These are phyloP conservation scores for Cryptocephalus moraei DNA, from an alignment of 2,888 invertebrate species.

Conservation along the genomic window DNA sequence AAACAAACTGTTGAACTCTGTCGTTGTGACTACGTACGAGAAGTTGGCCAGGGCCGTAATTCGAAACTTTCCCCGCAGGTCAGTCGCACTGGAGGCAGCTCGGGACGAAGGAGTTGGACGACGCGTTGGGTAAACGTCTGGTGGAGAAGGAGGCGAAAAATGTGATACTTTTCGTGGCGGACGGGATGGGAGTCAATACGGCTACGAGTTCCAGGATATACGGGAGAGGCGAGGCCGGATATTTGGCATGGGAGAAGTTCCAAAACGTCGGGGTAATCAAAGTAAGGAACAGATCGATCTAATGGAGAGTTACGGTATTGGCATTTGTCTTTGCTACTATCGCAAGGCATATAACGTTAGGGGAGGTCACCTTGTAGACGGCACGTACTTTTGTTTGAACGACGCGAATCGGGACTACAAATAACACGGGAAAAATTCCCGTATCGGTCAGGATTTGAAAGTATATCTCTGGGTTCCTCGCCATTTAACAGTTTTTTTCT, in stretches of 20 bases:
- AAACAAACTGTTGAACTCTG: no score
- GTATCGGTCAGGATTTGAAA: no score
- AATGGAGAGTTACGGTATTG: background rate
- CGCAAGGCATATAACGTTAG: no score
- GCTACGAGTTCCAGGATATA: conserved; percentile 74
- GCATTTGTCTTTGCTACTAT: background rate
- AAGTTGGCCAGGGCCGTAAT: no score
- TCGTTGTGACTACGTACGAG: no score
- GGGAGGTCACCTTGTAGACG: no score
- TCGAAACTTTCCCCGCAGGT: conserved; percentile 16
- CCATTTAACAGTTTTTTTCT: no score
- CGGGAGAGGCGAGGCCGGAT: conserved; percentile 62
- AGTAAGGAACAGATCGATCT: conserved; percentile 39
- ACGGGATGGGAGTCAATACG: conserved; percentile 85
- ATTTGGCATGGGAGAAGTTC: conserved; percentile 70
- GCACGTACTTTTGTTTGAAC: no score
- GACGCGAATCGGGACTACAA: no score
- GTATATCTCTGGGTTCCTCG: no score
- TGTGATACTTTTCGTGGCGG: conserved; percentile 78
- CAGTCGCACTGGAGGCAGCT: conserved; percentile 28
- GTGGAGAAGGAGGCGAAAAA: conserved; percentile 54
- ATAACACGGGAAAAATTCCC: no score
- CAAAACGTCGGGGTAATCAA: conserved; percentile 76
- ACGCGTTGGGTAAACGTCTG: conserved; percentile 20
- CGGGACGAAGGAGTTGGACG: conserved; percentile 25